Evolutionary conservation across 92 coral and sea anemone genomes (phyloP), one percentile per base, ranked within the genome.

Genomic region (Zoanthus sansibaricus): DNA sequence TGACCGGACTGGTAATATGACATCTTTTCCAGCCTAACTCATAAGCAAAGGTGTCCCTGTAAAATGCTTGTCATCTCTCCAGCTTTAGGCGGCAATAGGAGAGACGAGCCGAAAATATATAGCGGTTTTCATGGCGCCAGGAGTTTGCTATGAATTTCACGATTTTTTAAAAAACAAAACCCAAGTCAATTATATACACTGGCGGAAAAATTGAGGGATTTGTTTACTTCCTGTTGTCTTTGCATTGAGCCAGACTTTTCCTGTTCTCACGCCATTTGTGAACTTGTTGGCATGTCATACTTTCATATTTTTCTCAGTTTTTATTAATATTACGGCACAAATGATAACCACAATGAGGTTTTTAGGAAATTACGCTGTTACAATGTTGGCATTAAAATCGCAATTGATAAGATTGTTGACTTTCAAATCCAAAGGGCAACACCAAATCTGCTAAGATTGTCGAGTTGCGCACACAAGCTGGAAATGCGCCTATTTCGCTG

Each of bases 201-300:
- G 9, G 6, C 14, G n/a, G 17, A 76, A 76, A 48, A 25, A n/a
- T 51, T 16, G n/a, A 21, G 64, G 80, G n/a, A 1, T 11, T 47
- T 25, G 80, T 51, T 76, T 76, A 47, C 85, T 80, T 64, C 85
- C 84, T 64, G 74, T 18, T 76, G 80, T 16, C 45, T 69, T 15
- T 69, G 13, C 46, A 69, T 2, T 9, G 77, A 72, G 14, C 49
- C 78, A 7, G 78, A 18, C 47, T 17, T 64, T 49, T 80, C 84
- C 73, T 79, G 71, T 79, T 80, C 85, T 80, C 85, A 80, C 73
- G 75, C 44, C 73, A 64, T 47, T 79, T 30, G 18, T 44, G 14
- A 9, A 18, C 59, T 80, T 80, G 74, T 80, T 80, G 73, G 18
- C 73, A 61, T 58, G 37, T 44, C 33, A 69, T 69, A 8, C 2